Base-by-base conservation (phyloP, 1,140 invertebrate species). In the Laodelphax striatellus region DNA sequence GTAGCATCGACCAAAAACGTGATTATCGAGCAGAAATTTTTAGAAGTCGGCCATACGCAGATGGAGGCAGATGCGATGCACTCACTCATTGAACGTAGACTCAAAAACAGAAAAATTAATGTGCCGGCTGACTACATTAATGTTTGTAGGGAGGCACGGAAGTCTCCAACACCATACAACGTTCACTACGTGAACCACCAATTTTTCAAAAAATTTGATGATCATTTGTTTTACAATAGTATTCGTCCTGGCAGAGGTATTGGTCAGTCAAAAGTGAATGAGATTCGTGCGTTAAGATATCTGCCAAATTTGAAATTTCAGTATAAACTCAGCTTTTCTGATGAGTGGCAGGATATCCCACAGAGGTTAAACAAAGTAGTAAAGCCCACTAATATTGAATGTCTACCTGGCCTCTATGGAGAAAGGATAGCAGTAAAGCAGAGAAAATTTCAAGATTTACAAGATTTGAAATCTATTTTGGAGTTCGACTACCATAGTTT, bases 51-150 rank as follows among this genome's bases (percentile, higher is more conserved):
- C 11, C 73, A 75, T 56, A 73, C 71, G 16, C 71, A 73, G 56
- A 76, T 74, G 70, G 72, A 75, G 56, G 66, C 65, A 56, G 73
- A 76, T 58, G 66, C 65, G 5, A 67, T 73, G 5, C 72, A 75
- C 58, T 64, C 54, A 42, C 38, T 55, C 6, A 69, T 70, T 31
- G 64, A 64, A 28, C 28, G 21, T 34, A 55, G 61, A 24, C 21
- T 52, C 1, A 31, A 34, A 52, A 52, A 34, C n/a, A 44, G 14
- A 13, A 59, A 62, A 16, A 64, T 67, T 10, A 46, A 65, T 57
- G 52, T 67, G 6, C 64, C 62, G 11, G 56, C 59, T 5, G 63
- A 66, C 44, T 65, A 63, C 44, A 16, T 43, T 43, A 21, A 16
- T 42, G 55, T 17, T 28, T 22, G 11, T 24, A 22, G 21, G 50